A percentile compares a stretch with the other conserved stretches of the same genome.
Evolutionary conservation across 2,797 vertebrate species (phyloP).

Genomic region (Girardinus metallicus): DNA sequence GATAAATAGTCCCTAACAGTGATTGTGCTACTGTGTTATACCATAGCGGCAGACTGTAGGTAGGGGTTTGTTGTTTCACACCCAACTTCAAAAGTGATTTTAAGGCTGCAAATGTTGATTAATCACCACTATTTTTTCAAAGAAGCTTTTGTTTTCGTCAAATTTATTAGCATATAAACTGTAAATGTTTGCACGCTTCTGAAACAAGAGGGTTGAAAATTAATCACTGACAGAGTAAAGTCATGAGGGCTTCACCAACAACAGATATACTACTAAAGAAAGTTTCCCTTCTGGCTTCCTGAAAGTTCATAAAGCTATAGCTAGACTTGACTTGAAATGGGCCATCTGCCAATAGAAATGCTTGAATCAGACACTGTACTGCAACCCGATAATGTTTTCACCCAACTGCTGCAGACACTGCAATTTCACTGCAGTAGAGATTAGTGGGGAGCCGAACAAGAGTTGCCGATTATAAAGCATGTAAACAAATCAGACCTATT

Average conservation of each 20-base stretch:
- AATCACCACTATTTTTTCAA: constrained; percentile 48
- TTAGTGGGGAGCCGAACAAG: background rate
- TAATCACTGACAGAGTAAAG: constrained; percentile 56
- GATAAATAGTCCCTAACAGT: constrained; percentile 66
- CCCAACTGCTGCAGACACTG: constrained; percentile 12
- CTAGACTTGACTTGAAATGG: constrained; percentile 19
- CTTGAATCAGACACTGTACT: constrained; percentile 13
- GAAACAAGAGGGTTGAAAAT: constrained; percentile 40
- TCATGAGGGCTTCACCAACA: constrained; percentile 26
- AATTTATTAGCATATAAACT: constrained; percentile 56
- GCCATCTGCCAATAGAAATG: constrained; percentile 3
- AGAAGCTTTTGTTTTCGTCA: constrained; percentile 55
- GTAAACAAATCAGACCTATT: constrained; percentile 9
- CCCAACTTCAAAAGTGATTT: background rate
- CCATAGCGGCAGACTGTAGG: constrained; percentile 29
- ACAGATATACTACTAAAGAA: constrained; percentile 18
- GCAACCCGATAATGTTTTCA: constrained; percentile 12
- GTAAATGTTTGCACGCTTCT: constrained; percentile 22
- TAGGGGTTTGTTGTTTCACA: constrained; percentile 32
- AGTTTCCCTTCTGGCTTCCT: constrained; percentile 20
- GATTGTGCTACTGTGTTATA: constrained; percentile 53
- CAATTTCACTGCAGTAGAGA: background rate
- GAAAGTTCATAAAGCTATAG: constrained; percentile 22
- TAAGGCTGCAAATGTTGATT: constrained; percentile 48
- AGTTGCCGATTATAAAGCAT: background rate